phyloP scores from a whole-genome alignment of 2,797 vertebrate species.

The Ptychadena robeensis region DNA sequence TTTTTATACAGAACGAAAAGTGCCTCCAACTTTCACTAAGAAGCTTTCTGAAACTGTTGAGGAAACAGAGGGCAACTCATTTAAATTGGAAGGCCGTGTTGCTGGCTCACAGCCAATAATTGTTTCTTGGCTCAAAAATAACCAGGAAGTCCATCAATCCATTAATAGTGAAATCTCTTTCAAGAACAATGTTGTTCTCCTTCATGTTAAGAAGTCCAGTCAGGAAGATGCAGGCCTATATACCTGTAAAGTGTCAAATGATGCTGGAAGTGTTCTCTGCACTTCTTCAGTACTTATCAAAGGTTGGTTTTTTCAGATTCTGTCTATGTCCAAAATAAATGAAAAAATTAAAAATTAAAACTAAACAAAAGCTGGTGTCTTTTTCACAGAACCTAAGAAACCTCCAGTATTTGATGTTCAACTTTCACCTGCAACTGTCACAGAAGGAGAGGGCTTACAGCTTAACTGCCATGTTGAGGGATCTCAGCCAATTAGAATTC shows the following conservation, averaged over 20 bases:
- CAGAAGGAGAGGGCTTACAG: constrained; percentile 83
- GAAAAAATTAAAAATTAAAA: neutral
- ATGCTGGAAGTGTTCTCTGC: constrained; percentile 85
- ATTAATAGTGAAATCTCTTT: constrained; percentile 88
- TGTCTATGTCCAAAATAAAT: neutral
- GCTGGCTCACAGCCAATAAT: constrained; percentile 91
- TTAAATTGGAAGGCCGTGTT: constrained; percentile 91
- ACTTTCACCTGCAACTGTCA: constrained; percentile 80
- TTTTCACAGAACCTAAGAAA: constrained; percentile 84
- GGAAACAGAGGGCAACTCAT: constrained; percentile 88
- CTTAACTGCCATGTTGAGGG: constrained; percentile 89
- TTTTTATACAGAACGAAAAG: constrained; percentile 85
- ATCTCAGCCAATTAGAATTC: constrained; percentile 87
- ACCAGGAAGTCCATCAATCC: constrained; percentile 81
- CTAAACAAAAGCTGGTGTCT: neutral
- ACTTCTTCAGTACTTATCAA: constrained; percentile 83
- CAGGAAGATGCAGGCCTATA: constrained; percentile 85
- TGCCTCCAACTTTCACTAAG: constrained; percentile 91
- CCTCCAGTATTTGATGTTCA: constrained; percentile 90
- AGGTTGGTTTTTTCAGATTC: constrained; percentile 76
- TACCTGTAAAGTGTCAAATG: constrained; percentile 87
- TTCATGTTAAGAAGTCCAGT: constrained; percentile 82
- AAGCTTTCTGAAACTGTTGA: constrained; percentile 89
- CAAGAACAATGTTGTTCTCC: constrained; percentile 84
- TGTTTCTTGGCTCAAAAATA: constrained; percentile 88